Conservation (phyloP, 53 echinoderm and acorn worm species). For the Pentamera pediparva region DNA sequence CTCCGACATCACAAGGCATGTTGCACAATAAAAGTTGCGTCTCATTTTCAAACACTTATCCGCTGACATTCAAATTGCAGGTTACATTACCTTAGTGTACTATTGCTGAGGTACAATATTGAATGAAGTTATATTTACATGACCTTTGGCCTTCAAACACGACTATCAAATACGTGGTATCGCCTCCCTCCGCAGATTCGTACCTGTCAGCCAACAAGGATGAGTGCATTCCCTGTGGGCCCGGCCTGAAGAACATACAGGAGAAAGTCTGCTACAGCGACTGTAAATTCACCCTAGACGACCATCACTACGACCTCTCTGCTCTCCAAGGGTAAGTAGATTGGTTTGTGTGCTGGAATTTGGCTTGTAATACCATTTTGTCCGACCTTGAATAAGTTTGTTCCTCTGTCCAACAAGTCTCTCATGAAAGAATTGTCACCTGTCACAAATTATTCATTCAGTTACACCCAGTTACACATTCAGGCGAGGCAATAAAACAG, state of each 20-base stretch:
- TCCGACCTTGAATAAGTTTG: no score
- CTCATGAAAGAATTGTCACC: no score
- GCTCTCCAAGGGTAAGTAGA: slow-evolving; percentile 49
- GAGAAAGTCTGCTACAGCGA: slow-evolving; percentile 64
- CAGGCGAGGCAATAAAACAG: no score
- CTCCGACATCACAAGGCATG: not conserved
- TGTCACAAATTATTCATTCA: no score
- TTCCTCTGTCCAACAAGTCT: no score
- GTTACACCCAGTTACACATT: no score
- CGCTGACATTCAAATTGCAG: no score
- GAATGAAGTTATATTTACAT: not conserved
- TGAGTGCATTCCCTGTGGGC: slow-evolving; percentile 70
- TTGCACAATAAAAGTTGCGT: not conserved
- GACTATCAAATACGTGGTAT: not conserved
- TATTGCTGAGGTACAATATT: no score
- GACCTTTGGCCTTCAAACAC: not conserved
- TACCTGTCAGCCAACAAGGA: slow-evolving; percentile 58
- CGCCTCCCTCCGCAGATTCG: not conserved
- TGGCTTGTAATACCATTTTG: no score
- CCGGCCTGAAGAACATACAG: slow-evolving; percentile 60
- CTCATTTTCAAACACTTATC: no score
- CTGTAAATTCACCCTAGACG: slow-evolving; percentile 41
- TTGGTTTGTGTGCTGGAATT: no score
- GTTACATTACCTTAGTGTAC: no score
- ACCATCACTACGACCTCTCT: slow-evolving; percentile 43